Evolutionary conservation across 1,140 invertebrate genomes (phyloP).

Genomic region (Scaptodrosophila lebanonensis): DNA sequence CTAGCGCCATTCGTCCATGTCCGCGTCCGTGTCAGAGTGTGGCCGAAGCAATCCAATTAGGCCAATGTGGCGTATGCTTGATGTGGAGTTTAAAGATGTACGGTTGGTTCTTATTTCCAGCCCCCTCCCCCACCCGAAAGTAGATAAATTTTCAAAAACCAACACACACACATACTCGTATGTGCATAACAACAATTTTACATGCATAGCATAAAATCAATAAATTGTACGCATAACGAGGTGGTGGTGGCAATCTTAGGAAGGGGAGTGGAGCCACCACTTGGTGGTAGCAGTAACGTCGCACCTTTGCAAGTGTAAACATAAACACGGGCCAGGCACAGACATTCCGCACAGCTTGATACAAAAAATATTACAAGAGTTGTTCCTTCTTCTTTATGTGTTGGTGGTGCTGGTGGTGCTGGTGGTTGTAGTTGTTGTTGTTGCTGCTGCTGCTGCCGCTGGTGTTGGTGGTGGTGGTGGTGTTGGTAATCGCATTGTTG

Average conservation of each 20-base stretch:
- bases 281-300: too few relatives aligned
- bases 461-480: slow-evolving; percentile 26
- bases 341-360: slow-evolving; percentile 59
- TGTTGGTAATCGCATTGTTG: slow-evolving; percentile 6
- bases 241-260: slow-evolving; percentile 29
- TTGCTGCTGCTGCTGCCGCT: slow-evolving; percentile 7
- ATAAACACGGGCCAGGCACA: slow-evolving; percentile 26
- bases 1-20: slow-evolving; percentile 4
- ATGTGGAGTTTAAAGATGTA: slow-evolving; percentile 30
- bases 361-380: slow-evolving; percentile 68
- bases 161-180: slow-evolving; percentile 10
- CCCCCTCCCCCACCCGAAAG: background rate
- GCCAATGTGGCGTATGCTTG: slow-evolving; percentile 13
- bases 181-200: slow-evolving; percentile 8
- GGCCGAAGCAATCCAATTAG: slow-evolving; percentile 60
- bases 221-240: slow-evolving; percentile 56
- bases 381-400: slow-evolving; percentile 27
- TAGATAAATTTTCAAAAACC: slow-evolving; percentile 31
- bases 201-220: slow-evolving; percentile 47
- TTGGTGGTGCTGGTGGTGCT: background rate
- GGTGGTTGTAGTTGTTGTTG: background rate
- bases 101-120: slow-evolving; percentile 37
- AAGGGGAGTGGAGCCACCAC: too few relatives aligned
- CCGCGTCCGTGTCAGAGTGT: slow-evolving; percentile 11
- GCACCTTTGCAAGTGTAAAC: slow-evolving; percentile 64